Base-by-base conservation (phyloP, 2,113 vertebrate genomes). In the Planiliza haematocheilus region DNA sequence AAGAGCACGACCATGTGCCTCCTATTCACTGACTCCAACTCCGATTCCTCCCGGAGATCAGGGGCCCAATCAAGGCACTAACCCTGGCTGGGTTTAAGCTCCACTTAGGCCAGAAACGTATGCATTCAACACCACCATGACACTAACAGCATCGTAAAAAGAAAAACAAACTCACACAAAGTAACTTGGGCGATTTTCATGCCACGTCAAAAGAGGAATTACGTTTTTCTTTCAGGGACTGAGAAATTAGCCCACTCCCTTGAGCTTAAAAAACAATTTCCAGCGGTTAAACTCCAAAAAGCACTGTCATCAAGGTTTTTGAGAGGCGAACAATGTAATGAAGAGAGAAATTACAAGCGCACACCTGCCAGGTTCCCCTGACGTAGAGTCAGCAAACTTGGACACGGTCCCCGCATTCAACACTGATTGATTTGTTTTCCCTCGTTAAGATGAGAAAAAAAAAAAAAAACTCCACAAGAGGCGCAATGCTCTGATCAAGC, bases 401-500 rank as follows among this genome's bases (percentile, higher is more conserved):
- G 65, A 49, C 34, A 20, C 8, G 17, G 4, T 66, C 55, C 49
- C 10, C 34, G 12, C 1, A 18, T 49, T 46, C 10, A 57, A 74
- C 48, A 52, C 17, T 67, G 66, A 86, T 72, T 80, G 69, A 90
- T 86, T 77, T 70, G 60, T 74, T 85, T 86, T 45, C 37, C 45
- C 42, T 81, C 70, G 70, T 82, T 82, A 79, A 68, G 69, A 70
- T 62, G 55, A 38, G 7, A 64, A 56, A 63, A 73, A 52, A 10
- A 34, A 10, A 71, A 21, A n/a, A n/a, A n/a, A n/a, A n/a, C n/a
- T 0, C 2, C 21, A 13, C 41, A 18, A 45, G 62, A 78, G 57
- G 18, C 46, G 21, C 45, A 14, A 21, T 46, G 41, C 36, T 17
- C 36, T 17, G 10, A 78, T 30, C 24, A 30, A 30, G 5, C 24